Percentiles rank a stretch among this genome's conserved stretches.
Conservation (phyloP, 2,797 vertebrate species). For the Etheostoma nigrum region DNA sequence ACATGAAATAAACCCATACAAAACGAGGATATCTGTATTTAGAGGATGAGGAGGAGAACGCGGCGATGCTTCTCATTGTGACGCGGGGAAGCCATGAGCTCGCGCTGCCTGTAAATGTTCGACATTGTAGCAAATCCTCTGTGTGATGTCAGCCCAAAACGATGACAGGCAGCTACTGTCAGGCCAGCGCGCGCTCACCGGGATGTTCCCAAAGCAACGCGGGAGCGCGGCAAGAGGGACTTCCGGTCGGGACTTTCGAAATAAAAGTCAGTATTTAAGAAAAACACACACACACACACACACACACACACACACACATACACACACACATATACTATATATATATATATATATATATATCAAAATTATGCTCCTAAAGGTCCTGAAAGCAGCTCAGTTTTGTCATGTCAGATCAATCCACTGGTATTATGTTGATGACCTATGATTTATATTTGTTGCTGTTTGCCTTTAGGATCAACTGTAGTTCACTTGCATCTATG, state of each 20-base stretch:
- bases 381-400: not conserved
- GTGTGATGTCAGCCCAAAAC: conserved; percentile 65
- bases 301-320: too few species aligned
- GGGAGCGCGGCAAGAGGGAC: conserved; percentile 46
- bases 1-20: conserved; percentile 2
- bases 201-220: conserved; percentile 66
- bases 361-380: not conserved
- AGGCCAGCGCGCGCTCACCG: conserved; percentile 64
- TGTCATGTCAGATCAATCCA: not conserved
- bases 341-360: too few species aligned
- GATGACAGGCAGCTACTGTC: conserved; percentile 61
- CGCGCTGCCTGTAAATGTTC: conserved; percentile 59
- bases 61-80: conserved; percentile 56
- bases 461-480: too few species aligned
- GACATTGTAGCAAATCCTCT: conserved; percentile 79
- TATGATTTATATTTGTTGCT: too few species aligned
- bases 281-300: too few species aligned
- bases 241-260: conserved; percentile 52
- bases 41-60: conserved; percentile 50
- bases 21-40: conserved; percentile 16
- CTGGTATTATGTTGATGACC: not conserved
- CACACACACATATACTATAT: too few species aligned
- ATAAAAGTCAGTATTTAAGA: conserved; percentile 15
- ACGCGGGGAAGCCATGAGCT: conserved; percentile 69
- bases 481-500: too few species aligned